Conservation (phyloP, 2,797 vertebrate species). For the Tolypeutes matacus region DNA sequence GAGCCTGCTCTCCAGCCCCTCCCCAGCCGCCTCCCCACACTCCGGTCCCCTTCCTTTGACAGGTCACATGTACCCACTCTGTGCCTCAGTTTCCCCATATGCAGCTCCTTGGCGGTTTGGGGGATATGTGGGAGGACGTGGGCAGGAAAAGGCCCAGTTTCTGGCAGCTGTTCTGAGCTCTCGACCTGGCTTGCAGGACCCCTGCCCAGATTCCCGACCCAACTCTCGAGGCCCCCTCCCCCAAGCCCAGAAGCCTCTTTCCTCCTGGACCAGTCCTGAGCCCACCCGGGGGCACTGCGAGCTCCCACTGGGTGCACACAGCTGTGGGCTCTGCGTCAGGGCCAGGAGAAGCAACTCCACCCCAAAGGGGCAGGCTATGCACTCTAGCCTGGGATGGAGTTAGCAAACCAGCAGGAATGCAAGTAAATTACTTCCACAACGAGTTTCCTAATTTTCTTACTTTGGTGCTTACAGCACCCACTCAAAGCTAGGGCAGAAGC, state of each 20-base stretch:
- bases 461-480: too few species aligned
- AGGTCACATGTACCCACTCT: not conserved
- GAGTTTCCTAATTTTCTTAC: not conserved
- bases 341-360: not conserved
- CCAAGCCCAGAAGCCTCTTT: not conserved
- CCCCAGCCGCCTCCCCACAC: not conserved
- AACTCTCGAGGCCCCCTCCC: too few species aligned
- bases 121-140: not conserved
- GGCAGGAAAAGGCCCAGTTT: not conserved
- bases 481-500: not conserved
- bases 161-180: not conserved
- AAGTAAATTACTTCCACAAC: rapidly evolving
- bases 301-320: not conserved
- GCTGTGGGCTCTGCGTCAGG: not conserved
- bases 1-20: not conserved
- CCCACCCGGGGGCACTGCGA: too few species aligned
- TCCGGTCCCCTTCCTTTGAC: not conserved
- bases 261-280: too few species aligned
- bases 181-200: too few species aligned
- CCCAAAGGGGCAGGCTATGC: too few species aligned
- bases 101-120: too few species aligned
- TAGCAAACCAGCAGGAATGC: not conserved
- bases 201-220: not conserved
- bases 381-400: not conserved
- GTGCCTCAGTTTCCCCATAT: not conserved